Base-by-base conservation (phyloP, 53 echinoderm and acorn worm species). In the Henricia sp. region DNA sequence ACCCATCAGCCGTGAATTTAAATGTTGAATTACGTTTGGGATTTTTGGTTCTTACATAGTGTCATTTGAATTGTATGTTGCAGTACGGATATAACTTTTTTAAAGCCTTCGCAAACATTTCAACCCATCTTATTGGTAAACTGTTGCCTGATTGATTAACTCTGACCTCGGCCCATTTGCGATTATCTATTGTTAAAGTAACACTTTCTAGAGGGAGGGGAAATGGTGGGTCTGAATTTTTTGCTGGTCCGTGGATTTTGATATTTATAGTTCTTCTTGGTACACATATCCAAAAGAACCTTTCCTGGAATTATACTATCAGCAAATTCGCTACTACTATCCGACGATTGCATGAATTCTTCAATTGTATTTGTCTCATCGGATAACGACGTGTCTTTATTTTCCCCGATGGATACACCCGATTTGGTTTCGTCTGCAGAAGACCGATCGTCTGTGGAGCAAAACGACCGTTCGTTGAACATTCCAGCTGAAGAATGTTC, bases 141-240 rank as follows among this genome's bases (percentile, higher is more conserved):
- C 14, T 63, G 35, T 63, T 26, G 9, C 63, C 63, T 10, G 9
- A 29, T 33, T 63, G 63, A 3, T 28, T 30, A 29, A 3, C 17
- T 14, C 63, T 63, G 3, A 63, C 16, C 32, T 63, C 32, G 14
- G 27, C n/a, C 28, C 63, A 63, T 33, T 63, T 63, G 17, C 28
- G 24, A 17, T 33, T 63, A 14, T 63, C 28, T 29, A 63, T 28
- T n/a, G 63, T 63, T 3, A 28, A 63, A 10, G 14, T 63, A 63
- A 33, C 63, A 63, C 27, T 63, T 32, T 13, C 32, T 27, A 63
- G 63, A 63, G 8, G 63, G 63, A 32, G 63, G 63, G 4, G 63
- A 30, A 11, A 29, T 28, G 3, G 33, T 6, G 16, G 1, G 8
- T 13, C 63, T 30, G 28, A 11, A 63, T 63, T 6, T 63, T 0